Conservation (phyloP, 2,888 invertebrate species). For the Catocala fraxini region DNA sequence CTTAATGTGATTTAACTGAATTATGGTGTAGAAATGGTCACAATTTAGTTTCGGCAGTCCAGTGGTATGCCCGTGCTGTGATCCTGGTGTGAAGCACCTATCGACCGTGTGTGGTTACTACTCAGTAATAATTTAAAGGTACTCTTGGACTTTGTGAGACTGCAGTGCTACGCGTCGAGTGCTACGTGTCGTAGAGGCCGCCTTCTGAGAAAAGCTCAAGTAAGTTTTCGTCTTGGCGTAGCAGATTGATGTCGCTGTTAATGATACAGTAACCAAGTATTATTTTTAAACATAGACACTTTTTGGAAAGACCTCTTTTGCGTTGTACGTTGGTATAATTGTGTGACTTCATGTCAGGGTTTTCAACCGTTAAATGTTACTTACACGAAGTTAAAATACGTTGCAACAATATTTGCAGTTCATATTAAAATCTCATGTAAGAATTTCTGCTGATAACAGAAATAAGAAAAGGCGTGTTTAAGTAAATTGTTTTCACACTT, state of each 20-base stretch:
- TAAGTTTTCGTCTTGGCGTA: constrained; percentile 57
- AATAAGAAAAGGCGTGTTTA: not conserved
- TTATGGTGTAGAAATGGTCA: constrained; percentile 83
- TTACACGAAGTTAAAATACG: too few species aligned
- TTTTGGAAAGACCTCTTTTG: too few species aligned
- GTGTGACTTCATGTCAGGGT: too few species aligned
- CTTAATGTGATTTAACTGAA: constrained; percentile 85
- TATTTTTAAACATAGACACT: too few species aligned
- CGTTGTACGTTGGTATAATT: too few species aligned
- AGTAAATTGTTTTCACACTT: not conserved
- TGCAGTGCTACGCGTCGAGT: constrained; percentile 66
- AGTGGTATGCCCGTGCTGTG: constrained; percentile 71
- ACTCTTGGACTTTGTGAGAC: constrained; percentile 62
- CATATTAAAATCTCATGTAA: too few species aligned
- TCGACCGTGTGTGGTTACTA: constrained; percentile 55
- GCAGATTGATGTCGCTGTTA: constrained; percentile 6
- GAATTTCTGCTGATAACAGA: not conserved
- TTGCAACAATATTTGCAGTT: too few species aligned
- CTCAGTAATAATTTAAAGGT: constrained; percentile 13
- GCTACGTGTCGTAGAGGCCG: constrained; percentile 71
- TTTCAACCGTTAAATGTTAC: too few species aligned
- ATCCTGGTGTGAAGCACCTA: constrained; percentile 50
- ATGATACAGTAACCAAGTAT: not conserved
- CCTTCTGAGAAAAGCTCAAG: constrained; percentile 67
- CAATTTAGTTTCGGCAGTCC: constrained; percentile 82